phyloP scores from a whole-genome alignment of 1,140 invertebrate genomes.

The Calephelis nemesis region DNA sequence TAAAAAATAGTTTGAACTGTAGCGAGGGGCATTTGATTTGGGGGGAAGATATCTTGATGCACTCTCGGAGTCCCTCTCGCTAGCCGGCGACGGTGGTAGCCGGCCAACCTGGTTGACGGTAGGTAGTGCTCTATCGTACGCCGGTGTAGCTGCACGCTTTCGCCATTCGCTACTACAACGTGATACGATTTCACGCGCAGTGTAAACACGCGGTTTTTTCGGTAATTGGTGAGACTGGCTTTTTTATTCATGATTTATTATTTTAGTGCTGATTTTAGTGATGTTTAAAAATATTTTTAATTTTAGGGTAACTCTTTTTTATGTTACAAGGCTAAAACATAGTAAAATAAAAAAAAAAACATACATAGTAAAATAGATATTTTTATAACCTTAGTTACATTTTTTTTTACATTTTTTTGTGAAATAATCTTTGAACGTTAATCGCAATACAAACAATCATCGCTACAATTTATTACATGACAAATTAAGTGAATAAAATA shows the following conservation, averaged over 20 bases:
- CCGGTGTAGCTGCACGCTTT: constrained; percentile 7
- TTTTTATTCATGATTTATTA: background rate
- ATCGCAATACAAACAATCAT: too few species aligned
- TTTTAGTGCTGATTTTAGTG: background rate
- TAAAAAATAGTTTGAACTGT: background rate
- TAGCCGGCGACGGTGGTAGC: background rate
- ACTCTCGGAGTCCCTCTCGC: constrained; percentile 6
- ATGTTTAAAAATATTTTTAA: background rate
- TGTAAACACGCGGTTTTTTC: constrained; percentile 7
- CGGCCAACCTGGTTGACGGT: background rate
- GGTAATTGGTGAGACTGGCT: background rate
- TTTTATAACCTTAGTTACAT: too few species aligned
- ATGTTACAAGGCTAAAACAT: too few species aligned
- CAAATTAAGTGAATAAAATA: too few species aligned
- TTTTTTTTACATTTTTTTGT: too few species aligned
- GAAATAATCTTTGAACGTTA: too few species aligned
- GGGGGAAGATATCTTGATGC: background rate
- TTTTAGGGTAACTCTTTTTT: too few species aligned
- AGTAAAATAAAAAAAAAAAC: too few species aligned
- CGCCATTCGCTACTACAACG: background rate
- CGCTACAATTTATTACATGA: too few species aligned
- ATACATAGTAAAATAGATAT: too few species aligned
- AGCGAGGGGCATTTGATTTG: constrained; percentile 1
- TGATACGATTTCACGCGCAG: background rate
- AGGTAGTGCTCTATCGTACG: constrained; percentile 8